Evolutionary conservation across 2,888 invertebrate genomes (phyloP), one percentile per base, ranked within the genome.

Genomic region (Agrochola lota): DNA sequence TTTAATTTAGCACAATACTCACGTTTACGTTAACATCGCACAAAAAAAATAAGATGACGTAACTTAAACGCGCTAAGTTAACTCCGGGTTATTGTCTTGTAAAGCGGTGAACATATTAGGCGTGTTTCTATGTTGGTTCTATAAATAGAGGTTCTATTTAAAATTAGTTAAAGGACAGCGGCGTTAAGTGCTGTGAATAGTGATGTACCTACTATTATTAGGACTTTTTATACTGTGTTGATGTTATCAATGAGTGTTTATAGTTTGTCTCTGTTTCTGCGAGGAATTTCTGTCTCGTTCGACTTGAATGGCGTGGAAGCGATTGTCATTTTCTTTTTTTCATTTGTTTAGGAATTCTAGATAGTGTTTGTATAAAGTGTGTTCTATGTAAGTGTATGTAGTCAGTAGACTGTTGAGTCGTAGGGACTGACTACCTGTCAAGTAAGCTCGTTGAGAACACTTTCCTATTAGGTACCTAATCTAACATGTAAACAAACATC

Each of bases 91-190:
- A 85, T 77, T 81, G 78, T 86, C 71, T 81, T 78, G 59, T 77
- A 72, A 75, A 76, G 74, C 46, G 59, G 46, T 30, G 79, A 30
- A 63, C 73, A 64, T 82, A 83, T 83, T 67, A 71, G 83, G 40
- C n/a, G 55, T 68, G 81, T 87, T 67, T 82, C 63, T 86, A 80
- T 71, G 77, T 78, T 26, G 20, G 11, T 66, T 78, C 86, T 90
- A 87, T 85, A 83, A 88, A 87, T 89, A 85, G 80, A 74, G 40
- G 46, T 77, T 89, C 74, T 85, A 89, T 88, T 88, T 87, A 67
- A 78, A 83, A 78, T 79, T 71, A 70, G 81, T 59, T 79, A 83
- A 74, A 68, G 72, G 66, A 80, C 76, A 74, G 63, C 35, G 3
- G 80, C 71, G 74, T 72, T 77, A 79, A 86, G 70, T 72, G 77